Evolutionary conservation across 2,113 vertebrate genomes (phyloP).

Genomic region (Forbesichthys agassizii): DNA sequence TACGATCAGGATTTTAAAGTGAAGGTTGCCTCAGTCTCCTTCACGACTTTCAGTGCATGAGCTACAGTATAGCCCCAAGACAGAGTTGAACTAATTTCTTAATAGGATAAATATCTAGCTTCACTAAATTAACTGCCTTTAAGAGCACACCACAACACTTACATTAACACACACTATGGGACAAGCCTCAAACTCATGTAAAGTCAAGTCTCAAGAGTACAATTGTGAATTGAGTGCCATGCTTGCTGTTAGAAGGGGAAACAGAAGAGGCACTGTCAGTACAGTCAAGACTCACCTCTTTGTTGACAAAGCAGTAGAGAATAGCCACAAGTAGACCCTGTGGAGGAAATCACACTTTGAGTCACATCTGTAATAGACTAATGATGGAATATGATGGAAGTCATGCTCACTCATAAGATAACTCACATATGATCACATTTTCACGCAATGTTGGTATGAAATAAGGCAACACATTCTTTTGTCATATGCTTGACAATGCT

Average conservation of each 20-base stretch:
- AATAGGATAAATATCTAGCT: too few species aligned
- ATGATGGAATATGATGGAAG: background rate
- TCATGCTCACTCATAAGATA: background rate
- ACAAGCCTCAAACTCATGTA: background rate
- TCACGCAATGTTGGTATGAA: too few species aligned
- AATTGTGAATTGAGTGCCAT: background rate
- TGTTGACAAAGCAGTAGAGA: slow-evolving; percentile 98
- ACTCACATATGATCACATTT: background rate
- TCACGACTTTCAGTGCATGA: too few species aligned
- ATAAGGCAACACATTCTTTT: too few species aligned
- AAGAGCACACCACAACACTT: too few species aligned
- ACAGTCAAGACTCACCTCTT: slow-evolving; percentile 82
- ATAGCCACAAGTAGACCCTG: slow-evolving; percentile 97
- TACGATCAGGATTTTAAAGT: too few species aligned
- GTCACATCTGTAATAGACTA: background rate
- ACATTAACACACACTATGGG: too few species aligned
- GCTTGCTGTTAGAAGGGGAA: background rate
- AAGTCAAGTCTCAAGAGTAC: background rate
- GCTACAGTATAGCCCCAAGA: too few species aligned
- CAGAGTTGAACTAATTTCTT: too few species aligned
- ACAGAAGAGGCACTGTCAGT: background rate
- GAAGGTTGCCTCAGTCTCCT: too few species aligned
- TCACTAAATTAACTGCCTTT: too few species aligned
- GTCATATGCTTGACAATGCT: too few species aligned
- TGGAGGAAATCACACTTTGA: slow-evolving; percentile 33